Base-by-base conservation (phyloP, 2,888 invertebrate species). In the Scaptomyza cyrtandrae region DNA sequence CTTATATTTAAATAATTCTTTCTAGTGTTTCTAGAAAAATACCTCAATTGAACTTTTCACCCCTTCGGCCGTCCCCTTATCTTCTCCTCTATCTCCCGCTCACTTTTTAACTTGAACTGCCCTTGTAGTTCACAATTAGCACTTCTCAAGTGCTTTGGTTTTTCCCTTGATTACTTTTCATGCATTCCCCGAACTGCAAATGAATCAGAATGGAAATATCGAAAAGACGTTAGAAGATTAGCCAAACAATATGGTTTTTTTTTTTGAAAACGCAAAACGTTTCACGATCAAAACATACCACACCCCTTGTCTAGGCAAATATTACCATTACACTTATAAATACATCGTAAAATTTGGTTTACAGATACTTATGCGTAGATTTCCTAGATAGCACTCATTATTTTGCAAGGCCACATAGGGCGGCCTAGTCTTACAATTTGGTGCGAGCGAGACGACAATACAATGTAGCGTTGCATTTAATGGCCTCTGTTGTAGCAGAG, bases 321-420 rank as follows among this genome's bases (percentile, higher is more conserved):
- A 75, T 82, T 82, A 69, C 64, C 70, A 60, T 53, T 71, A 70
- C 74, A 78, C 82, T 84, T 80, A 67, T 68, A 72, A 80, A 82
- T 74, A 70, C 80, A 80, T 71, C 72, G 78, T 74, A 66, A 69
- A 83, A 74, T 71, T n/a, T 82, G 78, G 83, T 86, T 83, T 80
- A 86, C 58, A 70, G 71, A 79, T 70, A 16, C 41, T 16, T 41
- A 73, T 66, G 63, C 65, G 72, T 73, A 62, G 68, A 83, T 82
- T 83, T 83, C 82, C 82, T 80, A 77, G 68, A 71, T 80, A 70
- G 65, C 41, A 27, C 11, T 24, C 48, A 31, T 9, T 49, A 54
- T 35, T 16, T 48, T 35, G 53, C 71, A 62, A 71, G 62, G 74
- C 66, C 75, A 66, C 31, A 27, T 41, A 53, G 41, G 52, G 52